These are phyloP conservation scores for Myiagra hebetior DNA, from an alignment of 2,113 vertebrate genomes.

Conservation along the genomic window DNA sequence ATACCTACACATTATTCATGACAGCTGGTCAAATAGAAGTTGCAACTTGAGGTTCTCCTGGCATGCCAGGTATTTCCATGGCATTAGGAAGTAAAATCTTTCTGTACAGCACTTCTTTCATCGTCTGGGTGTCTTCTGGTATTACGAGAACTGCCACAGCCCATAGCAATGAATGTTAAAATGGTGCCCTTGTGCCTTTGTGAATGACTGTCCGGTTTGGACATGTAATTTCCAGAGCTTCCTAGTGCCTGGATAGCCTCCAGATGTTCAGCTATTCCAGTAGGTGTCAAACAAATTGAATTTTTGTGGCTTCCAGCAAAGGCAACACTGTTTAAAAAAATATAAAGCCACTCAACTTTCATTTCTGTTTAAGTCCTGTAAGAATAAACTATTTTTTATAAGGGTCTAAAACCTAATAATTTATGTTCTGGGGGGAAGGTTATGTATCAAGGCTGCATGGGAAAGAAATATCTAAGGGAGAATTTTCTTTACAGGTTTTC, in stretches of 20 bases:
- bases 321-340: neutral
- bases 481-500: neutral
- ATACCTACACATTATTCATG: neutral
- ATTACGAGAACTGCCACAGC: neutral
- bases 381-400: neutral
- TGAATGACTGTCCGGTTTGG: accelerated
- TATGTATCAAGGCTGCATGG: neutral
- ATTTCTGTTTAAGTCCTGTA: neutral
- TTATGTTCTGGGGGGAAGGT: neutral
- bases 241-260: neutral
- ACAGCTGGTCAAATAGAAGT: neutral
- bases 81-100: neutral
- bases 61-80: neutral
- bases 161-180: neutral
- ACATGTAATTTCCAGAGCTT: neutral
- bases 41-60: neutral
- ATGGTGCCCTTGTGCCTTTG: neutral
- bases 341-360: neutral
- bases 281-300: neutral
- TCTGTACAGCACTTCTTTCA: neutral
- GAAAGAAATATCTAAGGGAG: neutral
- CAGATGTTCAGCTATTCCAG: neutral
- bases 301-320: neutral
- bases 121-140: neutral
- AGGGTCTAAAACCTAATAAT: neutral